Evolutionary conservation across 2,113 vertebrate genomes (phyloP).

Genomic region (Labrus mixtus): DNA sequence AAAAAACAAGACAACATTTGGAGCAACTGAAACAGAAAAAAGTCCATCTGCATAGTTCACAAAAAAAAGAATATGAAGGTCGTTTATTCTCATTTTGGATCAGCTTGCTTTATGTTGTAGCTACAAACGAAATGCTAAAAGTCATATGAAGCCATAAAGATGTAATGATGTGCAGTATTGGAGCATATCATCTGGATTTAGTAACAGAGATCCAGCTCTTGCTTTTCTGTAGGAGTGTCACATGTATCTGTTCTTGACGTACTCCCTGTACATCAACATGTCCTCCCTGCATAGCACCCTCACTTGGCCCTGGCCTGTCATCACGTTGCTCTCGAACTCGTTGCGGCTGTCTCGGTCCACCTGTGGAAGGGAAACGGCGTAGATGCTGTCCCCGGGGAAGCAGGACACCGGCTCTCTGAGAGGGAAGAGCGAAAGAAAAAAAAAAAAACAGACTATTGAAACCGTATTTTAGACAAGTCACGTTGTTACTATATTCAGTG

Average conservation of each 20-base stretch:
- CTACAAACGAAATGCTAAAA: neutral
- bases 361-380: constrained; percentile 86
- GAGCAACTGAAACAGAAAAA: constrained; percentile 20
- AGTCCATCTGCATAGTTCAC: neutral
- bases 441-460: neutral
- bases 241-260: constrained; percentile 93
- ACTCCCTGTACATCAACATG: constrained; percentile 91
- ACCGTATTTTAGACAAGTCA: neutral
- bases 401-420: constrained; percentile 89
- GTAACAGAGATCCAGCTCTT: neutral
- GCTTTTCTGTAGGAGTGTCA: constrained; percentile 54
- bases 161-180: too few species aligned
- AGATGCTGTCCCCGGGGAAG: constrained; percentile 91
- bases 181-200: neutral
- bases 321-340: constrained; percentile 90
- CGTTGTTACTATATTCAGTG: neutral
- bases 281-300: constrained; percentile 89
- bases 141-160: neutral
- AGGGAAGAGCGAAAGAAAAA: neutral
- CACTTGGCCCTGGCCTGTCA: constrained; percentile 87
- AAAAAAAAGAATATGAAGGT: neutral
- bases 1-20: neutral
- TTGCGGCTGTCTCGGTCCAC: constrained; percentile 87
- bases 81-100: neutral
- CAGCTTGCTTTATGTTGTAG: neutral